Evolutionary conservation across 2,113 vertebrate species (phyloP).

Genomic region (Phyllostomus hastatus): DNA sequence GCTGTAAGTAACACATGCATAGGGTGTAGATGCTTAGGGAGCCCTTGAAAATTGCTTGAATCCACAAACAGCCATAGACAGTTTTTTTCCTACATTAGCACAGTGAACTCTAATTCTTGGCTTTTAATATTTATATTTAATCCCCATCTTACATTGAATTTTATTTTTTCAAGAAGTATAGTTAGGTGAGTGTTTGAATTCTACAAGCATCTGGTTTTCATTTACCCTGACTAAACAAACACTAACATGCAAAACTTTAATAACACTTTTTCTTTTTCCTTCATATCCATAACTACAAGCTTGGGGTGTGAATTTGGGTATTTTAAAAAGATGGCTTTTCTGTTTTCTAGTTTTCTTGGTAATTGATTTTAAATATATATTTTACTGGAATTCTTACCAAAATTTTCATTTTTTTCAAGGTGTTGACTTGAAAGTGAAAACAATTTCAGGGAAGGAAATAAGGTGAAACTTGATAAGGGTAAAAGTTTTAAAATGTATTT

Average conservation of each 20-base stretch:
- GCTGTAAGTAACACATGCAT: neutral
- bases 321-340: slow-evolving; percentile 16
- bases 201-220: slow-evolving; percentile 17
- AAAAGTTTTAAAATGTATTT: slow-evolving; percentile 60
- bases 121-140: neutral
- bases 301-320: neutral
- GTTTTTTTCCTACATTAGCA: neutral
- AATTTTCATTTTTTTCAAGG: slow-evolving; percentile 81
- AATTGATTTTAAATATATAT: slow-evolving; percentile 37
- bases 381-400: slow-evolving; percentile 40
- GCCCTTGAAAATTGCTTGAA: neutral
- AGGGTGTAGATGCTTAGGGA: neutral
- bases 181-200: neutral
- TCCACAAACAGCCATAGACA: neutral
- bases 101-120: neutral
- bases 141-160: neutral
- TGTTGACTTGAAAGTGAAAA: slow-evolving; percentile 98
- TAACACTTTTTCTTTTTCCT: neutral
- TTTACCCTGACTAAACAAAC: slow-evolving; percentile 13
- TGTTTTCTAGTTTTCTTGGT: slow-evolving; percentile 31
- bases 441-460: slow-evolving; percentile 95
- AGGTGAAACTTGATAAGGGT: slow-evolving; percentile 98
- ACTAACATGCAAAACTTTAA: neutral
- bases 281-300: neutral
- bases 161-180: neutral